Percentiles rank a stretch among this genome's conserved stretches.
Conservation (phyloP, 2,888 invertebrate species). For the Callimorpha dominula region DNA sequence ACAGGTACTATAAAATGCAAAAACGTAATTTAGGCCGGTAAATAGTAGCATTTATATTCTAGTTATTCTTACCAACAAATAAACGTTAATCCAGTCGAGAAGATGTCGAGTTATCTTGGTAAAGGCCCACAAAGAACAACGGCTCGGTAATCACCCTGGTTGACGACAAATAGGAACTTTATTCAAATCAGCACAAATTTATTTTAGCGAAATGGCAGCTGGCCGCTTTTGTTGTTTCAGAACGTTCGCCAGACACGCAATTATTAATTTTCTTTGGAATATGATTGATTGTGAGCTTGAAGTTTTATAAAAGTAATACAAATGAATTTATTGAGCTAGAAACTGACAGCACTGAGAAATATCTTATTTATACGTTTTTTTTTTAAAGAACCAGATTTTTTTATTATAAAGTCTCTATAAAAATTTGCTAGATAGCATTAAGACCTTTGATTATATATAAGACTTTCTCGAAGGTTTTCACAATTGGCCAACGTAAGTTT, state of each 20-base stretch:
- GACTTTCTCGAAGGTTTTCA: too few relatives aligned
- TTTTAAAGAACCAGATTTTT: too few relatives aligned
- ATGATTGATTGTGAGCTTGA: conserved; percentile 42
- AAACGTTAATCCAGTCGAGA: conserved; percentile 5
- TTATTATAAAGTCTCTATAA: too few relatives aligned
- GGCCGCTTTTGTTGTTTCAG: conserved; percentile 61
- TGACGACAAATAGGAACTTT: conserved; percentile 75
- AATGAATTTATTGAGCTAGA: background rate
- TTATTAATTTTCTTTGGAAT: conserved; percentile 45
- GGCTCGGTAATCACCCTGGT: conserved; percentile 64
- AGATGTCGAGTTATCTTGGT: conserved; percentile 44
- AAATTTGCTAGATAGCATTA: too few relatives aligned
- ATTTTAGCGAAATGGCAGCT: conserved; percentile 69
- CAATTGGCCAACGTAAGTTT: too few relatives aligned
- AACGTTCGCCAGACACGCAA: conserved; percentile 39
- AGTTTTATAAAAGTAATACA: conserved; percentile 25
- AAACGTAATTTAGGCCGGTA: too few relatives aligned
- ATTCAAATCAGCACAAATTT: conserved; percentile 76
- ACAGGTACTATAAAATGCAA: too few relatives aligned
- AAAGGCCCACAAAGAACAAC: conserved; percentile 43
- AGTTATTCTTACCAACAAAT: background rate
- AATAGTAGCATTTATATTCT: background rate
- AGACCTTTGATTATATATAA: too few relatives aligned
- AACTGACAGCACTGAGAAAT: background rate
- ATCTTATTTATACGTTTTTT: too few relatives aligned